Evolutionary conservation across 1,140 invertebrate genomes (phyloP), one percentile per base, ranked within the genome.

Genomic region (Chionoecetes opilio): DNA sequence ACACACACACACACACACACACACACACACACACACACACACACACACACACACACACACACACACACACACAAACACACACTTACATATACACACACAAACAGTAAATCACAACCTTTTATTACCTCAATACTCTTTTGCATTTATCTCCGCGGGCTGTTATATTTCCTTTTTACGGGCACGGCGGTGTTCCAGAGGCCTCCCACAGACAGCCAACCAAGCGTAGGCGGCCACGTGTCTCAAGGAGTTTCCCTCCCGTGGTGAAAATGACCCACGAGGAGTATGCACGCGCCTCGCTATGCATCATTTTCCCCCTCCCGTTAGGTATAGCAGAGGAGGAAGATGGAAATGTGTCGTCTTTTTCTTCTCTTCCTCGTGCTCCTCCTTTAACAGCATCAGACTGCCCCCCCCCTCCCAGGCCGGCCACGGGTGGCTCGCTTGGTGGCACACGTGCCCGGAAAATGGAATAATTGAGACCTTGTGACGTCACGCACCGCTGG

Each of bases 21-120:
- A 88, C 86, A 35, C 86, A 88, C 86, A 88, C 35, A 88, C 31
- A 88, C 35, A 88, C 31, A 88, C 35, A 88, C 31, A 88, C 35
- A 34, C 86, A 88, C 86, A 88, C 35, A 88, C 35, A 85, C 32
- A 85, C 82, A 5, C 32, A 85, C 82, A 5, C 82, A n/a, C n/a
- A n/a, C n/a, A n/a, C n/a, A n/a, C n/a, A n/a, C n/a, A n/a, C n/a
- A n/a, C n/a, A n/a, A n/a, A n/a, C n/a, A n/a, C n/a, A n/a, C n/a
- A n/a, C n/a, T n/a, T n/a, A n/a, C n/a, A n/a, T n/a, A n/a, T n/a
- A 85, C 82, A 85, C 82, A 85, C 82, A n/a, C 5, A 75, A 26
- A 75, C 3, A n/a, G 26, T 2, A 75, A 75, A 75, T 75, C 63
- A 75, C 63, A 6, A 8, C 26, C 21, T 75, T 75, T 75, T 75